Evolutionary conservation across 2,113 vertebrate genomes (phyloP).

Genomic region (Forbesichthys agassizii): DNA sequence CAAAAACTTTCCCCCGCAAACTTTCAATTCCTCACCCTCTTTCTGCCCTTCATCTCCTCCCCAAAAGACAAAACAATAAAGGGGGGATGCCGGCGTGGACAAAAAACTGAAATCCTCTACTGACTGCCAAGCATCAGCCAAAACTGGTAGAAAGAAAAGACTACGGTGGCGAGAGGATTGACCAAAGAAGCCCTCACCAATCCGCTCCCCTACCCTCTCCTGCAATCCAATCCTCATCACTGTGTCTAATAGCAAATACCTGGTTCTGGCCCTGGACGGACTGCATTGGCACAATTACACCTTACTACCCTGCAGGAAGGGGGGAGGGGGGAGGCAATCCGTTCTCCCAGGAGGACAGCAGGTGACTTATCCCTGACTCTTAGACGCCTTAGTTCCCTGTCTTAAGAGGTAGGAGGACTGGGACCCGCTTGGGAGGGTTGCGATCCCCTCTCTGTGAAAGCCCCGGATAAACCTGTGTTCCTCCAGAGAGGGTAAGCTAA

Average conservation of each 20-base stretch:
- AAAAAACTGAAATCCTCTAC: conserved; percentile 64
- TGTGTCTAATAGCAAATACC: conserved; percentile 80
- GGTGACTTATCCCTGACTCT: conserved; percentile 68
- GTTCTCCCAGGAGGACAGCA: conserved; percentile 63
- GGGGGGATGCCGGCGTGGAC: conserved; percentile 48
- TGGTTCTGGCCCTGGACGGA: conserved; percentile 69
- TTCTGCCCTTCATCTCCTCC: conserved; percentile 61
- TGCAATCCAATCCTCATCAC: conserved; percentile 72
- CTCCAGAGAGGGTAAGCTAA: conserved; percentile 57
- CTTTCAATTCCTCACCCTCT: conserved; percentile 74
- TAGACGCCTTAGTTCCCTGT: conserved; percentile 60
- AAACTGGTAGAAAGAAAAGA: conserved; percentile 58
- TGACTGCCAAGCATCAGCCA: conserved; percentile 63
- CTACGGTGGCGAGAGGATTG: conserved; percentile 41
- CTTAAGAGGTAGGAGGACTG: conserved; percentile 57
- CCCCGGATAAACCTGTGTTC: conserved; percentile 70
- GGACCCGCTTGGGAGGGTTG: conserved; percentile 56
- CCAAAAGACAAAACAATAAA: conserved; percentile 43
- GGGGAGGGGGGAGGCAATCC: conserved; percentile 66
- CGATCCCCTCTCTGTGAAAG: conserved; percentile 50
- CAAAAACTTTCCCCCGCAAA: conserved; percentile 79
- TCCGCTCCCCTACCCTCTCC: conserved; percentile 53
- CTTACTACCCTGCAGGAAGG: conserved; percentile 76
- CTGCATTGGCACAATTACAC: conserved; percentile 73
- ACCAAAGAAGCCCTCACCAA: conserved; percentile 70